Base-by-base conservation (phyloP, 1,140 invertebrate species). In the Apis florea region DNA sequence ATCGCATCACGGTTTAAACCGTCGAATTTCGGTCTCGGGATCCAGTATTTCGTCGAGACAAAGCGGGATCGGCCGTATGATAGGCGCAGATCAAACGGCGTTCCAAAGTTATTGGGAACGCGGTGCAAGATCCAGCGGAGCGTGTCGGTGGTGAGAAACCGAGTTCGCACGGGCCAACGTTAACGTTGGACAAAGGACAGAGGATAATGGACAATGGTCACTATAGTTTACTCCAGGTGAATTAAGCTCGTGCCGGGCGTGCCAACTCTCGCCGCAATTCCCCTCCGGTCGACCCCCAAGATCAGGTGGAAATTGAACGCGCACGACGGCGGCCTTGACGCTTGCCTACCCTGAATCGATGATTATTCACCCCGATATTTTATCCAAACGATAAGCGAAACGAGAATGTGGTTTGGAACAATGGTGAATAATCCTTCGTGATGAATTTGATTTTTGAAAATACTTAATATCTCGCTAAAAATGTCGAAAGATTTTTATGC, bases 191-290 rank as follows among this genome's bases (percentile, higher is more conserved):
- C 84, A 85, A 73, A 83, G 82, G 59, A 54, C 26, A 69, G 24
- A 67, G 79, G 77, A 70, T 80, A 78, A 73, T 83, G 71, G 58
- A 79, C 78, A 82, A 82, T 61, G 85, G 70, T 79, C 61, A 66
- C 73, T 73, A 51, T 78, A 79, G 80, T 85, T 85, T 78, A 82
- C 80, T 85, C 81, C 67, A 72, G 68, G 67, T 66, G 75, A 70
- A 70, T 76, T 83, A 83, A 83, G 79, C 75, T 71, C 81, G 81
- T 78, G 81, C 75, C 67, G 26, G 26, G 58, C 67, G 81, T 75
- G 74, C 72, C 59, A 54, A 61, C 69, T 54, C 69, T 47, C 54
- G 13, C 61, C 77, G 26, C 68, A 83, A 73, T 79, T 68, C 74
- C 59, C 75, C 68, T 78, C 70, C 77, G 68, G 51, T 59, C 26